Evolutionary conservation across 2,797 vertebrate species (phyloP), one percentile per base, ranked within the genome.

Genomic region (Austrolebias charrua): DNA sequence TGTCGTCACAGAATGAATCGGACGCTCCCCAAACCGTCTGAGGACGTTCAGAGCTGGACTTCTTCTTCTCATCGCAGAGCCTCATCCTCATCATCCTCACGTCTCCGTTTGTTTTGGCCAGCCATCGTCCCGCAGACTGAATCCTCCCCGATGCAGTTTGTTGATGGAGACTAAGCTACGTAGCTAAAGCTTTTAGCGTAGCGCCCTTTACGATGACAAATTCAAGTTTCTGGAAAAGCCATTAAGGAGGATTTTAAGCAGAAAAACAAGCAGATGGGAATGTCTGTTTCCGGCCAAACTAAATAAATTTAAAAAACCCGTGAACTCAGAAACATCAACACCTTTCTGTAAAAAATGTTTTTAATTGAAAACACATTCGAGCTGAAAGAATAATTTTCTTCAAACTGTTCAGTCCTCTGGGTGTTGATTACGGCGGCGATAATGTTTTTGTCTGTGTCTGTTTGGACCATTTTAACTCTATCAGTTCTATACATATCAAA

Each of bases 191-290:
- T 5, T n/a, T 71, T 38, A 50, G 46, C 20, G 9, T 16, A 57
- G 57, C 13, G 3, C 29, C 5, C 19, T 13, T 24, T 14, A 45
- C n/a, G 59, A 31, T 60, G 53, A 71, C 45, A 56, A 31, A 31
- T 43, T 52, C 4, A 47, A 3, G 47, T 35, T 51, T 70, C 55
- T 63, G 52, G 51, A 66, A 67, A 80, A 57, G 40, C 47, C 60
- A 58, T 65, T 38, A 51, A 40, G 35, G 58, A 67, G 60, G 2
- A 10, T 28, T 53, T 58, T 28, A 24, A 20, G 47, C 20, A 38
- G 49, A 48, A 31, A 51, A 64, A 71, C 43, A 42, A 55, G n/a
- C 45, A 5, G 53, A 58, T 33, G 54, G 43, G 63, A 69, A 65
- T 63, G 58, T 40, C 19, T 15, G 24, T 40, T 55, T 53, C 19